Evolutionary conservation across 2,113 vertebrate species (phyloP), one percentile per base, ranked within the genome.

Genomic region (Psophia crepitans): DNA sequence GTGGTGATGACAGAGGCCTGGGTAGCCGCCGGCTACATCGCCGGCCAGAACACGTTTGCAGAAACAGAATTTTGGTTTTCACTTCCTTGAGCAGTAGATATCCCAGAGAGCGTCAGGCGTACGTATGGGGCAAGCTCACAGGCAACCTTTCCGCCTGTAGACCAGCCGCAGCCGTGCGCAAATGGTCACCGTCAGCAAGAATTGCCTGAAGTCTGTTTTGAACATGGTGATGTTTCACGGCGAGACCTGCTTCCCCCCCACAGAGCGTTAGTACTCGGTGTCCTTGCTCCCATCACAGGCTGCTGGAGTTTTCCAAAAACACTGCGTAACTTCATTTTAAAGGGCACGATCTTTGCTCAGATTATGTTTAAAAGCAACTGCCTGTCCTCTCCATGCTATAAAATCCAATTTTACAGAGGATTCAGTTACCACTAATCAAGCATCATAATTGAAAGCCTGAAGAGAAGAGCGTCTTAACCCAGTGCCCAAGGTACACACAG

Each of bases 141-240:
- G 21, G 33, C 3, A 18, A 12, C 4, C 5, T 21, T 53, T 37
- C 30, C 39, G 16, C 27, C 37, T 3, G 6, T 1, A 33, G 43
- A 27, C 30, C 19, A 32, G 49, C 19, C 14, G 17, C 27, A 35
- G 53, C 39, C 22, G 2, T 9, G 2, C 22, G 16, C 37, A 8
- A 4, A 37, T 11, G 20, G 33, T n/a, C 32, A 18, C 56, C 28
- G 7, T 17, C 33, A 35, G 24, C 35, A 27, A 28, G 24, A 28
- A 51, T 8, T 32, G 28, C 21, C 11, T 54, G 35, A 18, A 17
- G 27, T 28, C 32, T 24, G 4, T 35, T 37, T 30, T 53, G 57
- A 21, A 22, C 9, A 1, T 0, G 15, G 49, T 5, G 49, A 39
- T 0, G 0, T 17, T n/a, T 15, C 3, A 11, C 1, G 2, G 43